A percentile compares a stretch with the other conserved stretches of the same genome.
phyloP scores from a whole-genome alignment of 1,140 invertebrate species.

The Philopotamus ludificatus region DNA sequence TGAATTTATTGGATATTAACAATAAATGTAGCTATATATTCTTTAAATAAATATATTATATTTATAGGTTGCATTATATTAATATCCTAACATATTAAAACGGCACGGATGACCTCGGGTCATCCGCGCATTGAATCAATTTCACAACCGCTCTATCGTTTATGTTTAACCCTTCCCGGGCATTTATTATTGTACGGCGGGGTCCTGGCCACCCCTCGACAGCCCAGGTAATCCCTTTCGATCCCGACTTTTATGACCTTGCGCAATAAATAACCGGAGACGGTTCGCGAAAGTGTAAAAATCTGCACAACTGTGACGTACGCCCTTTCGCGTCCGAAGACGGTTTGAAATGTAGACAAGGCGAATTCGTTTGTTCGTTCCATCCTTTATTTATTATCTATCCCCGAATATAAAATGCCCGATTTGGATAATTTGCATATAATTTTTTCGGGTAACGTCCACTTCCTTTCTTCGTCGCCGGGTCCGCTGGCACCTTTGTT shows the following conservation, averaged over 20 bases:
- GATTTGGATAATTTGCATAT: not conserved
- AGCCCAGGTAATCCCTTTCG: not conserved
- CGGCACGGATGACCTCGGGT: not conserved
- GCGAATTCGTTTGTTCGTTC: not conserved
- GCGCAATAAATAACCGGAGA: not conserved
- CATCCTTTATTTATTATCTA: not conserved
- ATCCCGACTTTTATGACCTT: not conserved
- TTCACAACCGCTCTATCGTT: not conserved
- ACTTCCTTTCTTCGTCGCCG: not conserved
- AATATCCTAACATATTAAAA: not conserved
- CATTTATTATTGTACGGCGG: not conserved
- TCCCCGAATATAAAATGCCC: not conserved
- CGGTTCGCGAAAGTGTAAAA: conserved; percentile 2
- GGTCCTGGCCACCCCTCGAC: not conserved
- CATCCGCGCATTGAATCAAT: not conserved
- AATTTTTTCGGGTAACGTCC: not conserved
- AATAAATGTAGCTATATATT: too few relatives aligned
- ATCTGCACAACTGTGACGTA: too few relatives aligned
- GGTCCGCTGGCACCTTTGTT: conserved; percentile 8
- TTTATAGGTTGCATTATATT: too few relatives aligned
- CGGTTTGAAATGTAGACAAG: not conserved
- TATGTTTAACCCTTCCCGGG: conserved; percentile 1
- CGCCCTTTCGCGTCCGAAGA: too few relatives aligned
- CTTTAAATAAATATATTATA: too few relatives aligned
- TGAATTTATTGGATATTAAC: too few relatives aligned